These are phyloP conservation scores for Nowickia ferox DNA, from an alignment of 2,888 invertebrate species.

Conservation along the genomic window DNA sequence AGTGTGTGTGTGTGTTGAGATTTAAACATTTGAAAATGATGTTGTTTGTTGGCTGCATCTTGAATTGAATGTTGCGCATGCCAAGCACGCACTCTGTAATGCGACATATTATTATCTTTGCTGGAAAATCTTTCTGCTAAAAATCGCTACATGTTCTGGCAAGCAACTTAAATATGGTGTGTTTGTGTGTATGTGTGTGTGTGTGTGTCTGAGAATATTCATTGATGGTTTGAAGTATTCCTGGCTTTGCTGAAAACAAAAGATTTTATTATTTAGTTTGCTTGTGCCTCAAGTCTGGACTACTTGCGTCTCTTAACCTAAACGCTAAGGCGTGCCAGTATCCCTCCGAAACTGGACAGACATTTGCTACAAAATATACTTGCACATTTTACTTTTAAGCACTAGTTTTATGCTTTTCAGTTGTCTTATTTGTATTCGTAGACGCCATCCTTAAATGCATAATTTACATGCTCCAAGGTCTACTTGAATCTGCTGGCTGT, in stretches of 20 bases:
- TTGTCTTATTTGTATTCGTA: slow-evolving; percentile 55
- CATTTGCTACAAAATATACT: slow-evolving; percentile 20
- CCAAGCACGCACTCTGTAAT: slow-evolving; percentile 67
- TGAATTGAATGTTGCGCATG: slow-evolving; percentile 66
- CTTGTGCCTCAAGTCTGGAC: slow-evolving; percentile 2
- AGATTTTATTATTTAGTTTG: slow-evolving; percentile 20
- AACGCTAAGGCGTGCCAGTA: slow-evolving; percentile 63
- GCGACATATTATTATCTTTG: slow-evolving; percentile 62
- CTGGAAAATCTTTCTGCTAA: slow-evolving; percentile 59
- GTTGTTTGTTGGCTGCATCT: slow-evolving; percentile 68
- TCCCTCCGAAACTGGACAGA: background rate
- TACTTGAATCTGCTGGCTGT: slow-evolving; percentile 40
- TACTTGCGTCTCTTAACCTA: slow-evolving; percentile 55
- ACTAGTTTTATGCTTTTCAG: slow-evolving; percentile 45
- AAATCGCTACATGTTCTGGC: slow-evolving; percentile 48
- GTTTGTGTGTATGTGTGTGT: slow-evolving; percentile 35
- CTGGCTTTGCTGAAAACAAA: slow-evolving; percentile 5
- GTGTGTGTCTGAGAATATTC: slow-evolving; percentile 10
- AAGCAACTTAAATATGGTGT: slow-evolving; percentile 32
- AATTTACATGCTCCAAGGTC: slow-evolving; percentile 69
- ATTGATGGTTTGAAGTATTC: slow-evolving; percentile 11
- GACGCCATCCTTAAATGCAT: slow-evolving; percentile 70
- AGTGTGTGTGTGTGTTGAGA: slow-evolving; percentile 24
- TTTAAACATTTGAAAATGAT: slow-evolving; percentile 61
- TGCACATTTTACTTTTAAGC: slow-evolving; percentile 17